Conservation (phyloP, 1,140 invertebrate genomes). For the Galendromus occidentalis region DNA sequence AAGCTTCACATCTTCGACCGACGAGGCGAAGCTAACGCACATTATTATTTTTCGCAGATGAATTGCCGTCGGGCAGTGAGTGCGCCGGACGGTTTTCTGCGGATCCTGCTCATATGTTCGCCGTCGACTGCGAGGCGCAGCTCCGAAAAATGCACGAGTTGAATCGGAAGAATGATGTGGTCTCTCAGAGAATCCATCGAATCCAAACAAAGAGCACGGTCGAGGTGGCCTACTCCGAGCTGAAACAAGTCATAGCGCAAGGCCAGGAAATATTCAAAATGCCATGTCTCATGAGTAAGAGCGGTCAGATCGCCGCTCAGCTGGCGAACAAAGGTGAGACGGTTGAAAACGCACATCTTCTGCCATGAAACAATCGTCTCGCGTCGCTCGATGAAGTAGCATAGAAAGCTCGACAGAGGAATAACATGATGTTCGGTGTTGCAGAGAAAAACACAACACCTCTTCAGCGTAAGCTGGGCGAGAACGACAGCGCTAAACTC, state of each 20-base stretch:
- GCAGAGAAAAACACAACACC: background rate
- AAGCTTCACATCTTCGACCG: too few relatives aligned
- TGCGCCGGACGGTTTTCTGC: background rate
- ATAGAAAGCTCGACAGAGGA: too few relatives aligned
- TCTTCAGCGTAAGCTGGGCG: background rate
- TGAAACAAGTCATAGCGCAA: background rate
- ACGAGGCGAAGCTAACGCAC: too few relatives aligned
- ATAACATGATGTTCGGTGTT: too few relatives aligned
- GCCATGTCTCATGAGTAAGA: constrained; percentile 6
- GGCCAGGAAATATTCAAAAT: background rate
- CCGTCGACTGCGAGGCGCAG: background rate
- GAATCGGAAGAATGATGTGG: background rate
- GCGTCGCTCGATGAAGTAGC: too few relatives aligned
- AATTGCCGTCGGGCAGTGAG: background rate
- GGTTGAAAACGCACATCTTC: background rate
- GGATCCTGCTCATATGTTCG: background rate
- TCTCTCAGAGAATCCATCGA: background rate
- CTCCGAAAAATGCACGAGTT: background rate
- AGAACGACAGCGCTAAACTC: background rate
- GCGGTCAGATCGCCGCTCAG: background rate
- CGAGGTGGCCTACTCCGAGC: background rate
- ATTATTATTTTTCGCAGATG: background rate
- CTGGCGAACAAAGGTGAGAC: background rate
- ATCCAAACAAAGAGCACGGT: background rate
- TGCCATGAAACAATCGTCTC: background rate